Base-by-base conservation (phyloP, 2,113 vertebrate species). In the Daphoenositta chrysoptera region DNA sequence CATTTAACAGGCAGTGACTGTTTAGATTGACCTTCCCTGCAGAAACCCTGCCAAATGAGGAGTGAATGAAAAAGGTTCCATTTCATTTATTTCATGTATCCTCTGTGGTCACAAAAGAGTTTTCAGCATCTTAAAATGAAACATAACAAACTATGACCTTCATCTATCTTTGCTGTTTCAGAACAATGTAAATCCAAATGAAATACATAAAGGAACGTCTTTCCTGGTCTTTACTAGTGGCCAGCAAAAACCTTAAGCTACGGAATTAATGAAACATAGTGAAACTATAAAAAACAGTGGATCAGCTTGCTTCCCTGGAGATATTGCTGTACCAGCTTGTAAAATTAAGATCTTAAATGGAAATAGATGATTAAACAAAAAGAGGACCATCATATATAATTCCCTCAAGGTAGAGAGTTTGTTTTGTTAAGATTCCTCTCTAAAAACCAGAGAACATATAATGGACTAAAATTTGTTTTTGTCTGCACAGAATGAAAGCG, bases 251-350 rank as follows among this genome's bases (percentile, higher is more conserved):
- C 4, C 26, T 80, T 39, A 45, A 68, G 16, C 8, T 51, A 68
- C 13, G 4, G 30, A 85, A 57, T 48, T 90, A 76, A 72, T 10
- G 39, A 91, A 93, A 87, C 10, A 40, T 12, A 73, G 30, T 24
- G 17, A 69, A 86, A 50, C 13, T 11, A 42, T 44, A 73, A 87
- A 65, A 84, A 42, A 0, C 2, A 63, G 21, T 0, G 0, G 22
- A 85, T 35, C 30, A 60, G 10, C 9, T 42, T 77, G 39, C 31
- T 68, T 82, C 18, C 31, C 40, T 81, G 64, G 31, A 86, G 54
- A 63, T 63, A 63, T 1, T 45, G 27, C 26, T 65, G 63, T 19
- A 73, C 4, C 7, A 54, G 15, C 17, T 87, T 35, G 66, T 15
- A 66, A 68, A 87, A 83, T 60, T 66, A 89, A 2, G 27, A 53